Evolutionary conservation across 2,888 invertebrate genomes (phyloP), one percentile per base, ranked within the genome.

Genomic region (Orgyia antiqua): DNA sequence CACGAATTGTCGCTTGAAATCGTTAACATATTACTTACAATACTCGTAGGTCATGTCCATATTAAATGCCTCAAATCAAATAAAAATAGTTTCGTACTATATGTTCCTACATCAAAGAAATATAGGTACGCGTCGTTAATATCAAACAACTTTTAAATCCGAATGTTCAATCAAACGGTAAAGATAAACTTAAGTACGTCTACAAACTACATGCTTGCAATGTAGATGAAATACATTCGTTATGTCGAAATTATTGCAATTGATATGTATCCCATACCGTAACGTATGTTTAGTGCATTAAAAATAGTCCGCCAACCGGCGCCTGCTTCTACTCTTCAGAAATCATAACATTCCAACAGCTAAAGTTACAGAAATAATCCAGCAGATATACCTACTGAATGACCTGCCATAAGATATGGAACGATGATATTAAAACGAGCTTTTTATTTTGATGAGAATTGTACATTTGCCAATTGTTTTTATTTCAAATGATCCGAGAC

Each of bases 401-500:
- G 51, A 42, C 42, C 45, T 34, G 42, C 42, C 27, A 42, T 39
- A 33, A 41, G 35, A 45, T 39, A 20, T 26, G 34, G 20, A 42
- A 29, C 27, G 32, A 36, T 26, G 39, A 28, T 31, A 32, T 20
- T 27, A 9, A 31, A 23, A 27, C 9, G 27, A 25, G 24, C 36
- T 51, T 61, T 62, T 60, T 65, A 51, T 45, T 44, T 27, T 39
- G 44, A 45, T 38, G 51, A 58, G 57, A 60, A 52, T 70, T 71
- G 73, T 60, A 51, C 48, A 29, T 36, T 42, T 77, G 76, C 79
- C 78, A 79, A 74, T 51, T 51, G 51, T 48, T 58, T 58, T 56
- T 50, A 32, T 24, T 37, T 43, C 39, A 32, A 45, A 61, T 51
- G 29, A 43, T 36, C 38, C 33, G 38, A 19, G 7, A 48, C 50